Evolutionary conservation across 1,140 invertebrate species (phyloP), one percentile per base, ranked within the genome.

Genomic region (Drosophila parabipectinata): DNA sequence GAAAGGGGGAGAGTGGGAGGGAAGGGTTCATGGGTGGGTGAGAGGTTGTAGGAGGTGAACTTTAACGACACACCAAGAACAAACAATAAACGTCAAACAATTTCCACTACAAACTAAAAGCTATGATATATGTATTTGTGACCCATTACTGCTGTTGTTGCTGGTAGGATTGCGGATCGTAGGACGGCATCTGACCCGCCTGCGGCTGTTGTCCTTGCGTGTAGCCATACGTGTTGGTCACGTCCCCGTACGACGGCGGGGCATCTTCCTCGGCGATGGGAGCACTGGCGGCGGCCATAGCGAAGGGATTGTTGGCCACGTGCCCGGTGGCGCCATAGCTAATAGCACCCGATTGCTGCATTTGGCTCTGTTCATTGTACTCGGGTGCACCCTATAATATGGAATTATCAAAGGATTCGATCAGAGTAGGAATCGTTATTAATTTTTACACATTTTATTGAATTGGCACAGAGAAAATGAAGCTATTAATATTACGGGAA

Each of bases 281-380:
- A 34, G 68, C 72, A 37, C 53, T 37, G 37, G 58, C 79, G 59
- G 68, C 79, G 59, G 68, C 77, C 61, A 80, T 54, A 12, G 94
- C 93, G 89, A 95, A 95, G 1, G 94, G 94, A 90, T 95, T 95
- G 68, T 94, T 94, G 52, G 93, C 92, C 50, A 94, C 94, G 71
- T 94, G 93, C 44, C 92, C 93, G 3, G 93, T 93, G 55, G 93
- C 92, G 34, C 93, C 93, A 58, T 93, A 91, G 69, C 84, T 91
- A 84, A 90, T 90, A 56, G 90, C 64, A 93, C 37, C 92, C 92
- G 68, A 91, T 91, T 58, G 92, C 74, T 91, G 84, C 83, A 91
- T 92, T 90, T 90, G 91, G 59, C 80, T 91, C 39, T 90, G 83
- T 56, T 91, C 92, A 48, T 51, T 91, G 58, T 85, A 91, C 69